Evolutionary conservation across 2,797 vertebrate species (phyloP).

Genomic region (Eulemur rubriventer): DNA sequence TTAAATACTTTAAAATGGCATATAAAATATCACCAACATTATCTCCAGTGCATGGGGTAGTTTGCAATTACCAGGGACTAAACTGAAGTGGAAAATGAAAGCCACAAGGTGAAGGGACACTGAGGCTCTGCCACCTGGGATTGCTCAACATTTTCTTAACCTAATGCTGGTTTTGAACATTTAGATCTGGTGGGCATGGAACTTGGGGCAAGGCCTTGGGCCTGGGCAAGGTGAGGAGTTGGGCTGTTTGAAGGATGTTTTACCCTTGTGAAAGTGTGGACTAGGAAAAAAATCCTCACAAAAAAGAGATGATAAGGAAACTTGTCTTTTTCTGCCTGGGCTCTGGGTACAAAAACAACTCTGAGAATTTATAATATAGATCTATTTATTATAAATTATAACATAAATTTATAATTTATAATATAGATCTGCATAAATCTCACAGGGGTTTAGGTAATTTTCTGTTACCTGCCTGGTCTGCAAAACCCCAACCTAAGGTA

Average conservation of each 20-base stretch:
- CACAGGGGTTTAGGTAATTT: background rate
- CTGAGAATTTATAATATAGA: background rate
- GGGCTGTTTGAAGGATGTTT: background rate
- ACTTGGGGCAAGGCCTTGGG: background rate
- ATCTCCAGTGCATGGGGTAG: background rate
- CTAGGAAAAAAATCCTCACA: background rate
- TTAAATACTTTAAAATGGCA: background rate
- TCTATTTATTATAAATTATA: background rate
- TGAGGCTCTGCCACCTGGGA: accelerated
- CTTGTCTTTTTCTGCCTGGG: background rate
- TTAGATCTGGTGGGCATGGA: background rate
- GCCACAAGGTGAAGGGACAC: background rate
- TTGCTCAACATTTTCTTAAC: background rate
- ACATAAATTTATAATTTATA: background rate
- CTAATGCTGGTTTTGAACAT: background rate
- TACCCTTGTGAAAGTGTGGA: background rate
- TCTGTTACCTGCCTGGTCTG: background rate
- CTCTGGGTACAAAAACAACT: background rate
- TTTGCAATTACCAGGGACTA: background rate
- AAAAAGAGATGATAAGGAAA: background rate
- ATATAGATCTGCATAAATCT: background rate
- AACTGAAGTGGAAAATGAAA: background rate
- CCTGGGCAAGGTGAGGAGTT: background rate
- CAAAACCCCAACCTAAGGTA: background rate
- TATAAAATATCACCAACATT: background rate